Evolutionary conservation across 2,113 vertebrate genomes (phyloP).

Genomic region (Conger conger): DNA sequence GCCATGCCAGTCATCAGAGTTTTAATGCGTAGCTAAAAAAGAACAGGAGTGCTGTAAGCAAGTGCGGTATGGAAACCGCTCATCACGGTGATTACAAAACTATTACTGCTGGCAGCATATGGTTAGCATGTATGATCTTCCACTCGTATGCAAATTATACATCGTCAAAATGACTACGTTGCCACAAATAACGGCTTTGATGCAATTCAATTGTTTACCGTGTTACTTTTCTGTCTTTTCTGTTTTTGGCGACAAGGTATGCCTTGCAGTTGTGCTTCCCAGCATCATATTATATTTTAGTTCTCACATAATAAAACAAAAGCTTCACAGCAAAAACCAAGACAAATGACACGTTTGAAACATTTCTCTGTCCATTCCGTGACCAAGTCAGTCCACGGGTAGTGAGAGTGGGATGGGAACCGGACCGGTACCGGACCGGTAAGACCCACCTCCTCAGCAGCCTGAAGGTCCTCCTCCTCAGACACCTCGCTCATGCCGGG

Average conservation of each 20-base stretch:
- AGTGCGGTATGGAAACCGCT: neutral
- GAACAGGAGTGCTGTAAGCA: constrained; percentile 14
- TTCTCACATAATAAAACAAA: too few species aligned
- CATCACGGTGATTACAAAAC: neutral
- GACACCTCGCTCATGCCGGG: constrained; percentile 68
- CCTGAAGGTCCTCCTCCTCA: constrained; percentile 85
- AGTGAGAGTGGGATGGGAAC: neutral
- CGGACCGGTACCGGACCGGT: neutral
- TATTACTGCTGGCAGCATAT: neutral
- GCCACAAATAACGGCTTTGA: neutral
- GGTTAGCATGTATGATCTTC: neutral
- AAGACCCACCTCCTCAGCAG: constrained; percentile 82
- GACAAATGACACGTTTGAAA: neutral
- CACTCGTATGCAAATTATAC: neutral
- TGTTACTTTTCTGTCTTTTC: neutral
- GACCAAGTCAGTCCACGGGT: neutral
- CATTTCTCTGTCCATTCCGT: neutral
- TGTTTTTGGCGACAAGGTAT: neutral
- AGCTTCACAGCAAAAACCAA: too few species aligned
- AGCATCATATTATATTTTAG: too few species aligned
- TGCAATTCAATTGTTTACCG: too few species aligned
- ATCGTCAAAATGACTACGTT: neutral
- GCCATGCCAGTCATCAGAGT: constrained; percentile 94
- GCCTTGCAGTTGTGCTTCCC: too few species aligned
- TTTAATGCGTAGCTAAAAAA: constrained; percentile 79